A percentile compares a stretch with the other conserved stretches of the same genome.
Conservation (phyloP, 1,140 invertebrate genomes). For the Calosoma granatense region DNA sequence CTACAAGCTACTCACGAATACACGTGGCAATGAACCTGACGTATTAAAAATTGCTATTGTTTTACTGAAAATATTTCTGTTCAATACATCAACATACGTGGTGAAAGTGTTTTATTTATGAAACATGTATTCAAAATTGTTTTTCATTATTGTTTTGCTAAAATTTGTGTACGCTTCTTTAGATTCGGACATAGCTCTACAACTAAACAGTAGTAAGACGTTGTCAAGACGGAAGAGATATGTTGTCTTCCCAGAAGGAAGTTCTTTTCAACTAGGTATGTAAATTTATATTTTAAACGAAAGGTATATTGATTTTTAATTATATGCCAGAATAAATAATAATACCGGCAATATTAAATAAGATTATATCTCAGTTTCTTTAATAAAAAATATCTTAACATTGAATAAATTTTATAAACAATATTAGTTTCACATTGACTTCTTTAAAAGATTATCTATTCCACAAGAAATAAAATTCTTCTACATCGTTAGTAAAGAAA, state of each 20-base stretch:
- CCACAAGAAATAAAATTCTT: no score
- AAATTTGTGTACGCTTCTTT: not conserved
- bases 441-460: no score
- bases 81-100: no score
- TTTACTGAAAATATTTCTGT: no score
- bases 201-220: slow-evolving; percentile 18
- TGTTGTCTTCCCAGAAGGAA: slow-evolving; percentile 67
- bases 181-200: not conserved
- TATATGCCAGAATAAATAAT: no score
- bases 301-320: no score
- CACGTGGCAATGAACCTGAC: not conserved
- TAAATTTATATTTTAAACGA: slow-evolving; percentile 14
- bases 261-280: slow-evolving; percentile 63
- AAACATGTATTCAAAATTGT: not conserved
- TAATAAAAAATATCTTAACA: no score
- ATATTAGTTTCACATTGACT: no score
- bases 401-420: no score
- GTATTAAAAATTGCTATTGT: not conserved
- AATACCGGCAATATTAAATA: no score
- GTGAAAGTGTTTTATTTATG: not conserved
- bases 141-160: not conserved
- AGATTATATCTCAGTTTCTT: no score
- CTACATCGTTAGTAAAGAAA: no score
- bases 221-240: slow-evolving; percentile 58
- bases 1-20: not conserved